Conservation (phyloP, 2,888 invertebrate genomes). For the Cheilosia impressa region DNA sequence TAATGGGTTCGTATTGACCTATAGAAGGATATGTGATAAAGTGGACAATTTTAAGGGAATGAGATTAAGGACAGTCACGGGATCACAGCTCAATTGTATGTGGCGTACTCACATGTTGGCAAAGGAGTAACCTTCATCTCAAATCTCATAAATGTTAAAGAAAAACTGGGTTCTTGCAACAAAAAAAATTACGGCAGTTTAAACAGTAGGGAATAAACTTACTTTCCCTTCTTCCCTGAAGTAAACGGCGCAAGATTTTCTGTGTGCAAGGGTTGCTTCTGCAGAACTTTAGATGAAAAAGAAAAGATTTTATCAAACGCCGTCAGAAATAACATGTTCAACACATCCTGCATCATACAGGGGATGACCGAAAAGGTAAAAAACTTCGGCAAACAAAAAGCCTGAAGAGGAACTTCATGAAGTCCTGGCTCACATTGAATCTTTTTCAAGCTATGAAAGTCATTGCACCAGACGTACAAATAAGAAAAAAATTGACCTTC, state of each 20-base stretch:
- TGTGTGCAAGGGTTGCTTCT: constrained; percentile 16
- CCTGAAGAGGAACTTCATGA: constrained; percentile 10
- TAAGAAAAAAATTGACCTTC: constrained; percentile 3
- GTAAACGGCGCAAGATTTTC: constrained; percentile 7
- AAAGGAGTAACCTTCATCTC: constrained; percentile 7
- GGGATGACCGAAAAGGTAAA: background rate
- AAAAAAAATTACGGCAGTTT: background rate
- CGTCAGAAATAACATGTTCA: constrained; percentile 3
- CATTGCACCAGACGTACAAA: constrained; percentile 16
- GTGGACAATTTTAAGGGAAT: too few relatives aligned
- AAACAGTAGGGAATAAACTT: background rate
- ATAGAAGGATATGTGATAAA: too few relatives aligned
- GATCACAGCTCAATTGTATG: too few relatives aligned
- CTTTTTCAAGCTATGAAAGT: constrained; percentile 13
- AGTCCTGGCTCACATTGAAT: constrained; percentile 15
- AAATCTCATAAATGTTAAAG: constrained; percentile 20
- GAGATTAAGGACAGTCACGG: too few relatives aligned
- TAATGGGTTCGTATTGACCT: too few relatives aligned
- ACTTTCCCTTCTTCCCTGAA: constrained; percentile 1
- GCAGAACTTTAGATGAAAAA: constrained; percentile 5
- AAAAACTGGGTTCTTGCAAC: constrained; percentile 18
- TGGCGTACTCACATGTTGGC: too few relatives aligned
- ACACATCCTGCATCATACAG: constrained; percentile 5
- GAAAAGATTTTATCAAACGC: background rate
- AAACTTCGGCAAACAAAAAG: constrained; percentile 4